A percentile compares a stretch with the other conserved stretches of the same genome.
Evolutionary conservation across 2,888 invertebrate species (phyloP).

Genomic region (Heliconius charithonia): DNA sequence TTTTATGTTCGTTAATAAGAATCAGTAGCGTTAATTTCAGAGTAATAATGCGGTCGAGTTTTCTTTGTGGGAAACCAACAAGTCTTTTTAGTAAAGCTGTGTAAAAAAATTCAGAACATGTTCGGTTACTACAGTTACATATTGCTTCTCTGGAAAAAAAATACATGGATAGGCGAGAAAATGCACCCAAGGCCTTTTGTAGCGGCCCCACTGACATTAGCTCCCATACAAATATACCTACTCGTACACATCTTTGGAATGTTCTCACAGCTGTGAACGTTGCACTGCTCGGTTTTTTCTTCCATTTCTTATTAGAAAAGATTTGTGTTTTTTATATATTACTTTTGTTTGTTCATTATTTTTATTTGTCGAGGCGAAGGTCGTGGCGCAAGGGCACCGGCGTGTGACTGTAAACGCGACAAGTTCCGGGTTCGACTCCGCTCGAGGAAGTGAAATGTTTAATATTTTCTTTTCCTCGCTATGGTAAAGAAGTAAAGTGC

Average conservation of each 20-base stretch:
- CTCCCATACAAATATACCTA: slow-evolving; percentile 36
- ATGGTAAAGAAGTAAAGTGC: too few species aligned
- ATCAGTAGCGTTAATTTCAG: slow-evolving; percentile 10
- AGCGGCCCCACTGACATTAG: slow-evolving; percentile 40
- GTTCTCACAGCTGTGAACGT: slow-evolving; percentile 1
- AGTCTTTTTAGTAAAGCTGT: slow-evolving; percentile 36
- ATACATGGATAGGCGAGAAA: slow-evolving; percentile 42
- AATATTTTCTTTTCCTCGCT: too few species aligned
- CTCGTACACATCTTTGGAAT: slow-evolving; percentile 34
- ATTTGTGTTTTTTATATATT: background rate
- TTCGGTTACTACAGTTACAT: slow-evolving; percentile 40
- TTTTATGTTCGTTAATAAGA: background rate
- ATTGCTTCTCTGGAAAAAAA: slow-evolving; percentile 42
- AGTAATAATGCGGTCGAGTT: slow-evolving; percentile 31
- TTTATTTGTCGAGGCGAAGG: too few species aligned
- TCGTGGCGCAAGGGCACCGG: too few species aligned
- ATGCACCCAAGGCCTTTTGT: slow-evolving; percentile 41
- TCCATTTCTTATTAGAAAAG: slow-evolving; percentile 15
- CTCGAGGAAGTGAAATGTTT: too few species aligned
- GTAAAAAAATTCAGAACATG: slow-evolving; percentile 37
- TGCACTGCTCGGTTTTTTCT: slow-evolving; percentile 10
- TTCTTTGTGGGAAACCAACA: slow-evolving; percentile 37
- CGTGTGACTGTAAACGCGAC: too few species aligned
- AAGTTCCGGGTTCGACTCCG: too few species aligned
- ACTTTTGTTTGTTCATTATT: background rate